Percentiles rank a stretch among this genome's conserved stretches.
Conservation (phyloP, 37 sponge, comb jelly and placozoan species). For the Corticium candelabrum region DNA sequence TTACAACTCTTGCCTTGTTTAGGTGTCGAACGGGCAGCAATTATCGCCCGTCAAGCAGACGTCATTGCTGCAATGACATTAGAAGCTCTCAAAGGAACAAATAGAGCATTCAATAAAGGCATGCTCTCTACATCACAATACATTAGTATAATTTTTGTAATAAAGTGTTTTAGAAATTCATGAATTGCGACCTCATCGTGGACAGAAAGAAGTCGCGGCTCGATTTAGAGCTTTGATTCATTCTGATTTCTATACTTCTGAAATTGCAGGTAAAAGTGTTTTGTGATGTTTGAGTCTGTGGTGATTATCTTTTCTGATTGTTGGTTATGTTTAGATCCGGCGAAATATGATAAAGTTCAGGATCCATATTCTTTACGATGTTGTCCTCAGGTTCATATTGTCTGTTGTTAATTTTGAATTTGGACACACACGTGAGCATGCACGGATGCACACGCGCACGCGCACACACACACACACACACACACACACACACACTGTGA, state of each 20-base stretch:
- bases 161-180: conserved; percentile 47
- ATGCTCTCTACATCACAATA: background rate
- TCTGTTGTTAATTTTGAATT: conserved; percentile 10
- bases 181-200: conserved; percentile 60
- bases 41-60: conserved; percentile 67
- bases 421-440: background rate
- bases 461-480: background rate
- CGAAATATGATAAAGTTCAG: background rate
- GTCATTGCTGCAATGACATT: conserved; percentile 73
- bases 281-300: background rate
- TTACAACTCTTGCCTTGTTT: background rate
- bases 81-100: conserved; percentile 68
- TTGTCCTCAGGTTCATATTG: conserved; percentile 6
- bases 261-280: conserved; percentile 60
- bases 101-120: conserved; percentile 63
- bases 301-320: background rate
- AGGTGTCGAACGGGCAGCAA: conserved; percentile 50
- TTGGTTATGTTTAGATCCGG: background rate
- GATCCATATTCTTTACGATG: background rate
- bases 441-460: background rate
- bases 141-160: background rate
- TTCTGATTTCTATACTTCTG: conserved; percentile 67
- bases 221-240: conserved; percentile 71
- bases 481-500: too few relatives aligned
- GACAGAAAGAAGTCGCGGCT: conserved; percentile 72